These are phyloP conservation scores for Zaprionus ornatus DNA, from an alignment of 1,140 invertebrate species.

Conservation along the genomic window DNA sequence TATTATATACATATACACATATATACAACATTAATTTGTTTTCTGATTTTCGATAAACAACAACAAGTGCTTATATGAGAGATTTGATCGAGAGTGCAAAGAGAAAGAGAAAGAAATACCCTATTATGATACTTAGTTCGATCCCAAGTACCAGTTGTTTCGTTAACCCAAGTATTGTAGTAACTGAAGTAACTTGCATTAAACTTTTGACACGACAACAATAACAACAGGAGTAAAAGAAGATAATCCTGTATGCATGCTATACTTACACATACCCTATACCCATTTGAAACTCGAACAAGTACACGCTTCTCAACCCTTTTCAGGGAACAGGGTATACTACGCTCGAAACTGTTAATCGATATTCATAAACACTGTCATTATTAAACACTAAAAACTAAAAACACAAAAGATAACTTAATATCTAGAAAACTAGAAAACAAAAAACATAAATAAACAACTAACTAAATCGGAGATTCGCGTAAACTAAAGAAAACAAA, in stretches of 20 bases:
- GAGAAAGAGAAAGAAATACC: neutral
- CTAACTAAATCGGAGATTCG: constrained; percentile 14
- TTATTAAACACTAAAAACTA: constrained; percentile 9
- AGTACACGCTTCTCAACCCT: neutral
- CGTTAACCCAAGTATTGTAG: neutral
- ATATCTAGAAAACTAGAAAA: constrained; percentile 14
- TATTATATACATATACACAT: constrained; percentile 37
- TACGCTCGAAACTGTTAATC: neutral
- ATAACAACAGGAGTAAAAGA: neutral
- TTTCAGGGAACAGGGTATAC: neutral
- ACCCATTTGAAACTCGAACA: neutral
- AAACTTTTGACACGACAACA: constrained; percentile 4
- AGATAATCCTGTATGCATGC: neutral
- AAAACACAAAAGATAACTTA: constrained; percentile 12
- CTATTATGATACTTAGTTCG: neutral
- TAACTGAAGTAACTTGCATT: neutral
- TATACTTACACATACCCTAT: neutral
- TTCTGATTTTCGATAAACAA: constrained; percentile 34
- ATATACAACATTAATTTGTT: constrained; percentile 28
- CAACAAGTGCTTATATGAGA: constrained; percentile 26
- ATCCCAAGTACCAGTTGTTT: neutral
- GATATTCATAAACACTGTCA: neutral
- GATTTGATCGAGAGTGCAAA: neutral
- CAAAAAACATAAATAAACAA: constrained; percentile 19
- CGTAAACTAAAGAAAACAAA: constrained; percentile 17